Base-by-base conservation (phyloP, 2,888 invertebrate genomes). In the Drosophila sordidapex region DNA sequence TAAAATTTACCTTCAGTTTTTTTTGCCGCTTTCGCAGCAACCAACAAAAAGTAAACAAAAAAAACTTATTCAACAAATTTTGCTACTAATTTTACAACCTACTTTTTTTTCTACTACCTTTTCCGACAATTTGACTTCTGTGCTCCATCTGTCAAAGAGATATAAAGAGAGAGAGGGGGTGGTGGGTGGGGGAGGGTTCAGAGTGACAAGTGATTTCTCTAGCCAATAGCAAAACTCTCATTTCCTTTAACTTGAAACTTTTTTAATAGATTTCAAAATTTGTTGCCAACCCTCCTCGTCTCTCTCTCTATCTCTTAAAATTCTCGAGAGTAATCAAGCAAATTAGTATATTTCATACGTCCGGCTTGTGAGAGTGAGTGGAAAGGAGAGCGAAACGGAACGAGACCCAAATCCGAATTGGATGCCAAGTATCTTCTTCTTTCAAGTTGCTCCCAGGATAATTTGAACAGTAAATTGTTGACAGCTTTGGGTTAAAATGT, bases 221-320 rank as follows among this genome's bases (percentile, higher is more conserved):
- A 61, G 29, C 67, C 73, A 48, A 48, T 65, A 49, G 76, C 79
- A 61, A 51, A 65, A 63, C 63, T 85, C 72, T 57, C 83, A 68
- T 80, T 85, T 75, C 82, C 72, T 57, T 56, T 61, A 69, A 65
- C 66, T 81, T 65, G 49, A 83, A 86, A 87, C 84, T 90, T 90
- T 90, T 87, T 84, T 89, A 87, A 87, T 87, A 87, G 90, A 87
- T 87, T 90, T 87, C 80, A 89, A 83, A 85, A 76, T 81, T 68
- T 38, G 40, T 27, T 38, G 18, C 36, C 43, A 46, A 46, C 46
- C 15, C 7, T 25, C 15, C 21, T 2, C n/a, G 29, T n/a, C n/a
- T 21, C 13, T 46, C n/a, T 46, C n/a, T 38, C 40, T 61, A 62
- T 59, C 40, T 48, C 52, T 8, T 40, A 69, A 62, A 72, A 87